Base-by-base conservation (phyloP, 1,140 invertebrate species). In the Camponotus floridanus region DNA sequence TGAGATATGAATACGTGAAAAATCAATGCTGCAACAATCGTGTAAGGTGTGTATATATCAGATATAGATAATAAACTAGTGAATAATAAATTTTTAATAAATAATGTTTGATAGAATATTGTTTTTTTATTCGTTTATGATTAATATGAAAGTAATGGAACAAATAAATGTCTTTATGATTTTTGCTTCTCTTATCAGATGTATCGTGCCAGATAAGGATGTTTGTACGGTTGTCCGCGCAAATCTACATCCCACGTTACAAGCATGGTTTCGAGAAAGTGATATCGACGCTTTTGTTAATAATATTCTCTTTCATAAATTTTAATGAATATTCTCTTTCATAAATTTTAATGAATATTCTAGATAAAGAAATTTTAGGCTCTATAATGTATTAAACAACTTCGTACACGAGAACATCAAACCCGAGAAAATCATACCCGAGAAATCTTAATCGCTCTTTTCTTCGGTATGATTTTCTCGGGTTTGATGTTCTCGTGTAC, bases 191-290 rank as follows among this genome's bases (percentile, higher is more conserved):
- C 5, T 73, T 48, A 51, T 86, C 85, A 94, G 93, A 51, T 94
- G 93, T 64, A 91, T 94, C 48, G 88, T 94, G 48, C 90, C 93
- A 21, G 92, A 94, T 70, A 84, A 85, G 18, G 85, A 92, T 74
- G 65, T 93, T 42, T 48, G 76, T 51, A 87, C 68, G 11, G 70
- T 94, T 9, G 68, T 90, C 1, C 86, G 79, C 78, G 80, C 86
- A 51, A 68, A 87, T 83, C 64, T 93, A 26, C 92, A 93, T 91
- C 93, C 92, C 9, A 91, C 86, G 0, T 86, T 94, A 3, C 91
- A 93, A 88, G 93, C 91, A 13, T 94, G 93, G 93, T 94, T 93
- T 71, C 92, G 86, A 51, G 88, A 92, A 86, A 91, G 88, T 45
- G 90, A 92, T 65, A 88, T 93, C 48, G 79, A 92, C 26, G 59